A percentile compares a stretch with the other conserved stretches of the same genome.
These are phyloP conservation scores for Apogon talboti DNA, from an alignment of 2,797 vertebrate species.

Conservation along the genomic window DNA sequence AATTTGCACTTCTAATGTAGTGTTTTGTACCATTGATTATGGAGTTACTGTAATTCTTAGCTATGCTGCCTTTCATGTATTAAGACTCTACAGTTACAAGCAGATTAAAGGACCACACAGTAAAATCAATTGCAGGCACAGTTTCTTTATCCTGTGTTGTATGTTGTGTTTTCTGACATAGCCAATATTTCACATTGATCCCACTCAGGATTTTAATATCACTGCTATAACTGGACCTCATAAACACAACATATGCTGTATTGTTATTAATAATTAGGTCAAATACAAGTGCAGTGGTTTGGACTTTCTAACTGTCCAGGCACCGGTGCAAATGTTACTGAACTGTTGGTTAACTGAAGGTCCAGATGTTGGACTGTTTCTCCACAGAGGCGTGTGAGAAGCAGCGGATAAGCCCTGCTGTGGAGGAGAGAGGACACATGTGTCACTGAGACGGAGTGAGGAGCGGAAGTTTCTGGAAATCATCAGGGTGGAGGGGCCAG, in stretches of 20 bases:
- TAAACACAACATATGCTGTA: background rate
- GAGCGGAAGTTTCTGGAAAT: conserved; percentile 76
- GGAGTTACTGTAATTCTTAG: too few relatives aligned
- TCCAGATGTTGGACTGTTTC: conserved; percentile 37
- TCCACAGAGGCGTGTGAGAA: conserved; percentile 13
- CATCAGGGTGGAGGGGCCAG: conserved; percentile 57
- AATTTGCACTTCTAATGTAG: too few relatives aligned
- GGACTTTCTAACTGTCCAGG: background rate
- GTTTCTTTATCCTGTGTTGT: too few relatives aligned
- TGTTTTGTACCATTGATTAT: too few relatives aligned
- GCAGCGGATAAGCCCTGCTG: conserved; percentile 4
- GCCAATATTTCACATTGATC: too few relatives aligned
- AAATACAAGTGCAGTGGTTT: background rate
- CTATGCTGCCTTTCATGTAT: too few relatives aligned
- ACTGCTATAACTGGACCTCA: too few relatives aligned
- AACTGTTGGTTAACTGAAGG: background rate
- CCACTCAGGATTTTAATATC: too few relatives aligned
- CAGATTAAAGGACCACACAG: too few relatives aligned
- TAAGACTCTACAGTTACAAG: too few relatives aligned
- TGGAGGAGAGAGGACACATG: conserved; percentile 55
- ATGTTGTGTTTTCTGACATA: too few relatives aligned
- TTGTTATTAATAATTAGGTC: background rate
- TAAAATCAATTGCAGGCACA: too few relatives aligned
- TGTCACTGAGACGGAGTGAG: conserved; percentile 53
- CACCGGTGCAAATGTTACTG: background rate